A percentile compares a stretch with the other conserved stretches of the same genome.
Conservation (phyloP, 1,140 invertebrate species). For the Anagrus nilaparvatae region DNA sequence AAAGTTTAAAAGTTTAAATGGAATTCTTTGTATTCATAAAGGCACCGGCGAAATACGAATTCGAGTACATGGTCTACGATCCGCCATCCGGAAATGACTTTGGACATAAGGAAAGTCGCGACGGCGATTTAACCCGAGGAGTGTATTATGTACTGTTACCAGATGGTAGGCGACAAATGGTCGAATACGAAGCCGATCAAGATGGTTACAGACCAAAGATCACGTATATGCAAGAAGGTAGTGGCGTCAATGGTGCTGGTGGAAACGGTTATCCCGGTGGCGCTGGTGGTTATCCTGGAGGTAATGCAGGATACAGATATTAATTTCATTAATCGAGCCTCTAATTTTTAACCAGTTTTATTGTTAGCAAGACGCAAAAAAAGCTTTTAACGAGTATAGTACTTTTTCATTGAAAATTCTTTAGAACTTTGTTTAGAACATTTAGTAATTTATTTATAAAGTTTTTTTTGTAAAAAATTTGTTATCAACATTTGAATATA, state of each 20-base stretch:
- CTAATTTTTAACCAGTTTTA: no score
- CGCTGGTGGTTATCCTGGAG: slow-evolving; percentile 8
- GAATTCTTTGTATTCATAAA: slow-evolving; percentile 15
- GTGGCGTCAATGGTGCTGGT: slow-evolving; percentile 39
- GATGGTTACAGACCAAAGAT: slow-evolving; percentile 41
- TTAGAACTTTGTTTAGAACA: no score
- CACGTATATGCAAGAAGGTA: slow-evolving; percentile 53
- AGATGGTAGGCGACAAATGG: slow-evolving; percentile 38
- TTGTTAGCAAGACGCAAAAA: no score
- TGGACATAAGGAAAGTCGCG: slow-evolving; percentile 36
- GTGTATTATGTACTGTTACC: slow-evolving; percentile 37
- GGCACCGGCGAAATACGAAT: slow-evolving; percentile 38
- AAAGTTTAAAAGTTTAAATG: no score
- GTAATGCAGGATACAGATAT: slow-evolving; percentile 12
- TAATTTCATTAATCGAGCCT: no score
- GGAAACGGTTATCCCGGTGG: slow-evolving; percentile 23
- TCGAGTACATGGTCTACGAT: slow-evolving; percentile 39
- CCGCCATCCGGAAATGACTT: slow-evolving; percentile 31
- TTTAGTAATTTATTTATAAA: no score
- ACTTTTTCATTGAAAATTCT: no score
- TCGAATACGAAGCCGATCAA: slow-evolving; percentile 38
- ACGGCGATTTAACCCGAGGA: slow-evolving; percentile 34
- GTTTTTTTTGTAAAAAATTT: no score
- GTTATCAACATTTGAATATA: no score
- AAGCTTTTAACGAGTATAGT: no score